Conservation (phyloP, 2,113 vertebrate species). For the Paraplagusia blochii region DNA sequence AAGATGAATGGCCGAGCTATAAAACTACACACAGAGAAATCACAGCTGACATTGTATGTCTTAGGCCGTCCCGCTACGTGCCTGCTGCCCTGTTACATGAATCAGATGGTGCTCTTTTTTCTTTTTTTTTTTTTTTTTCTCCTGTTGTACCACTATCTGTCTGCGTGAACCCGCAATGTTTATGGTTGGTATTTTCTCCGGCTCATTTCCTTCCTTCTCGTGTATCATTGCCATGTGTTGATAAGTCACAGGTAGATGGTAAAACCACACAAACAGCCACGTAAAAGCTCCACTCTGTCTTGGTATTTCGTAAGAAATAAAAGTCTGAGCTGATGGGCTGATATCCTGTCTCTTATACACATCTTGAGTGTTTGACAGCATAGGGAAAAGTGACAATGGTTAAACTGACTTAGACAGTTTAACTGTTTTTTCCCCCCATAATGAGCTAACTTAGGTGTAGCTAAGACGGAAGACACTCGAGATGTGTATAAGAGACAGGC, state of each 20-base stretch:
- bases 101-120: constrained; percentile 17
- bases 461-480: constrained; percentile 53
- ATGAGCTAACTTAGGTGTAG: constrained; percentile 43
- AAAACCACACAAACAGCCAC: constrained; percentile 1
- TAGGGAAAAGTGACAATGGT: constrained; percentile 18
- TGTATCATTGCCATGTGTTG: not conserved
- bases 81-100: constrained; percentile 15
- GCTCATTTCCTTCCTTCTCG: constrained; percentile 20
- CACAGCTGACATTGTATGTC: constrained; percentile 41
- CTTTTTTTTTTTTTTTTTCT: no score
- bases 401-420: not conserved
- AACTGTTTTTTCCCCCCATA: constrained; percentile 34
- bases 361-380: not conserved
- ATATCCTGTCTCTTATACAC: no score
- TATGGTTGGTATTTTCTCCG: constrained; percentile 14
- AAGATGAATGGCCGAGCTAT: constrained; percentile 46
- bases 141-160: constrained; percentile 33
- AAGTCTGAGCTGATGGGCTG: constrained; percentile 1
- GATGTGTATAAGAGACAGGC: no score
- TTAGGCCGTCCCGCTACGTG: constrained; percentile 25
- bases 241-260: constrained; percentile 1
- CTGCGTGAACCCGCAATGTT: constrained; percentile 10
- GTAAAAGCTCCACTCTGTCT: not conserved
- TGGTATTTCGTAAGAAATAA: not conserved
- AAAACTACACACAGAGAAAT: constrained; percentile 38